Percentiles rank a stretch among this genome's conserved stretches.
These are phyloP conservation scores for Prietella phreatophila DNA, from an alignment of 2,113 vertebrate species.

Conservation along the genomic window DNA sequence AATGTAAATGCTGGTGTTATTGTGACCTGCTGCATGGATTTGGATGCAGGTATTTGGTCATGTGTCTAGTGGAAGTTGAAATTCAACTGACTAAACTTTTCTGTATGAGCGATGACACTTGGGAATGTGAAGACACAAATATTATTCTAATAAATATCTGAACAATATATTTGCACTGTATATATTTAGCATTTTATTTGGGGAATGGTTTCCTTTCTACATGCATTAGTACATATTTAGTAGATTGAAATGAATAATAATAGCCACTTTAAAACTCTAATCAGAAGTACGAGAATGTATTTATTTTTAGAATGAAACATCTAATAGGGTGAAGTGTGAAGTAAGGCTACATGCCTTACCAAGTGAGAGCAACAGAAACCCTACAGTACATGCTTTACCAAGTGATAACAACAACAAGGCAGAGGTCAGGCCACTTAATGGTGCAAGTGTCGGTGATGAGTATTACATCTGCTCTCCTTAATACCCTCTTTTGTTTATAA, in stretches of 20 bases:
- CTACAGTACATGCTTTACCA: neutral
- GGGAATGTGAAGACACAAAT: neutral
- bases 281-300: neutral
- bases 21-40: neutral
- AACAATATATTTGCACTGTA: neutral
- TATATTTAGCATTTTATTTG: neutral
- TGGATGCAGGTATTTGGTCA: neutral
- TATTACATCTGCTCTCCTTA: conserved; percentile 10
- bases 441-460: conserved; percentile 21
- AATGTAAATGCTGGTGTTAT: neutral
- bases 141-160: neutral
- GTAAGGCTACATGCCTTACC: neutral
- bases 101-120: neutral
- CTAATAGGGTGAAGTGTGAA: conserved; percentile 9
- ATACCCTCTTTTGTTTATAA: conserved; percentile 18
- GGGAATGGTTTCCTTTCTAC: neutral
- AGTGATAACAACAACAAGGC: conserved; percentile 34
- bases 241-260: neutral
- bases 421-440: conserved; percentile 39
- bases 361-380: conserved; percentile 12
- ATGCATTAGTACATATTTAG: neutral
- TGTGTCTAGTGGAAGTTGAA: neutral
- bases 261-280: neutral
- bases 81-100: conserved; percentile 1
- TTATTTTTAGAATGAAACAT: conserved; percentile 5